These are phyloP conservation scores for Scaptomyza graminum DNA, from an alignment of 1,140 invertebrate genomes.

Conservation along the genomic window DNA sequence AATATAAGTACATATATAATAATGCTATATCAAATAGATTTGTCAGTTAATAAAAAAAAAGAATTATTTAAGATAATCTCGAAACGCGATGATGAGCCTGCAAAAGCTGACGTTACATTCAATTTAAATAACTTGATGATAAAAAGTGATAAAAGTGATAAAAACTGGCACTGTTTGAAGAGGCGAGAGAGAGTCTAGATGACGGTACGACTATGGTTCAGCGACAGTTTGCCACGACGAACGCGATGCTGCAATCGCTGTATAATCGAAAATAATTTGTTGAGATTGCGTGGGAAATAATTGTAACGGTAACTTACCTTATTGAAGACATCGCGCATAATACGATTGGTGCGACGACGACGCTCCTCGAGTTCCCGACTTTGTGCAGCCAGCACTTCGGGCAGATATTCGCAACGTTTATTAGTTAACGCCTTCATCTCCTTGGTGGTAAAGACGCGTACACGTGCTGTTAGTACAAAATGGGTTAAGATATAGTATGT, in stretches of 20 bases:
- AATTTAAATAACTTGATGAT: background rate
- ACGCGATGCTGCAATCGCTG: slow-evolving; percentile 78
- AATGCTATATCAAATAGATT: slow-evolving; percentile 10
- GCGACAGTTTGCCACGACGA: slow-evolving; percentile 63
- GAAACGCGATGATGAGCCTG: too few relatives aligned
- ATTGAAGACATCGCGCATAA: slow-evolving; percentile 79
- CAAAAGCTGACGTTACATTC: too few relatives aligned
- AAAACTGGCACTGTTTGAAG: slow-evolving; percentile 4
- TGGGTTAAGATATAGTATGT: too few relatives aligned
- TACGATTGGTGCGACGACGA: slow-evolving; percentile 65
- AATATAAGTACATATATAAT: slow-evolving; percentile 2
- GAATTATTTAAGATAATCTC: background rate
- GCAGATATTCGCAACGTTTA: slow-evolving; percentile 63
- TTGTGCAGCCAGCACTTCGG: slow-evolving; percentile 68
- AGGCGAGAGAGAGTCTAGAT: slow-evolving; percentile 43
- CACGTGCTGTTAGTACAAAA: slow-evolving; percentile 40
- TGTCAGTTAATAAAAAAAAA: slow-evolving; percentile 6
- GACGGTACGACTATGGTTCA: slow-evolving; percentile 75
- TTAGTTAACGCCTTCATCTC: slow-evolving; percentile 81
- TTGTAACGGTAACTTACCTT: slow-evolving; percentile 39
- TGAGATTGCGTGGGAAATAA: background rate
- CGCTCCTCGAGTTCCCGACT: slow-evolving; percentile 54
- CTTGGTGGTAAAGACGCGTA: slow-evolving; percentile 66
- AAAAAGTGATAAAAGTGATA: background rate
- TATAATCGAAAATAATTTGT: background rate